These are phyloP conservation scores for Eristalinus sepulchralis DNA, from an alignment of 2,888 invertebrate species.

Conservation along the genomic window DNA sequence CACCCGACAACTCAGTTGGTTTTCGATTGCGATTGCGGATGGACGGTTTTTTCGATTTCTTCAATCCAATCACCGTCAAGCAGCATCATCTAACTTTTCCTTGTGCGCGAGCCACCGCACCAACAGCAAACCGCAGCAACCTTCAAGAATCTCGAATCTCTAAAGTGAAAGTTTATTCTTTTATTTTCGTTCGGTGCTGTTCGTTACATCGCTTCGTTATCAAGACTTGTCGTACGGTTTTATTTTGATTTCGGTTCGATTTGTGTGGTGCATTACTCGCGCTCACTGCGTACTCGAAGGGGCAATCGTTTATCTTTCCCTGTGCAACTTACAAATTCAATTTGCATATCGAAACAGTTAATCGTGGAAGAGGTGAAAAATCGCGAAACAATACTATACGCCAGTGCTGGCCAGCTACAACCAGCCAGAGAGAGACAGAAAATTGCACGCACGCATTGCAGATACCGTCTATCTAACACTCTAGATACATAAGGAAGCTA, in stretches of 20 bases:
- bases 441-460: constrained; percentile 56
- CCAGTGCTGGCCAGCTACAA: not conserved
- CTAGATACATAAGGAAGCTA: constrained; percentile 68
- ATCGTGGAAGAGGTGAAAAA: constrained; percentile 67
- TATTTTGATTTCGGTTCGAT: not conserved
- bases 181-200: constrained; percentile 4
- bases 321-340: not conserved
- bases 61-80: not conserved
- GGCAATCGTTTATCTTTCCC: not conserved
- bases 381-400: constrained; percentile 60
- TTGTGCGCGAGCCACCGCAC: constrained; percentile 49
- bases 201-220: constrained; percentile 13
- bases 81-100: constrained; percentile 51
- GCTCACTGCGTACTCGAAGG: not conserved
- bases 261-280: not conserved
- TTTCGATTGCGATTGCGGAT: constrained; percentile 73
- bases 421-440: not conserved
- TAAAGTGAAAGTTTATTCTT: constrained; percentile 62
- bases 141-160: constrained; percentile 46
- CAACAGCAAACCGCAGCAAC: constrained; percentile 1
- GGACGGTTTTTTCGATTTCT: constrained; percentile 65
- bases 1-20: constrained; percentile 72
- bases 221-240: constrained; percentile 1
- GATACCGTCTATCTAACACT: constrained; percentile 60
- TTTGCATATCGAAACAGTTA: constrained; percentile 66